Evolutionary conservation across 2,888 invertebrate species (phyloP), one percentile per base, ranked within the genome.

Genomic region (Ganaspis brasiliensis): DNA sequence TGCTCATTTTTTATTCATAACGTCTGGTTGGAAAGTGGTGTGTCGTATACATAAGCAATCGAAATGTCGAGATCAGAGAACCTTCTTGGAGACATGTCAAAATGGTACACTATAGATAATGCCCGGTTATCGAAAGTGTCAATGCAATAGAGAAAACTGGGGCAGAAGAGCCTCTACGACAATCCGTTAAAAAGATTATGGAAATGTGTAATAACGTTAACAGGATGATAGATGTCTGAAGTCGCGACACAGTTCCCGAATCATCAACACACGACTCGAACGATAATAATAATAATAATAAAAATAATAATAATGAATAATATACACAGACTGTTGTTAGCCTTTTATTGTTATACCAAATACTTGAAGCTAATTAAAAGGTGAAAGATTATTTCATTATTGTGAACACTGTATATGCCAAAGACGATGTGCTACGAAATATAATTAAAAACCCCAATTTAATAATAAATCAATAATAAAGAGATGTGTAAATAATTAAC

Each of bases 121-220:
- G 70, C 57, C 67, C 55, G 26, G 75, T 80, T 82, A 79, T 80
- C 79, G 79, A 74, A 79, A 72, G 78, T 74, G 78, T 59, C 74
- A 72, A 72, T 74, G 75, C 74, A 72, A 76, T 73, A 70, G 76
- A 77, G 73, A 82, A 83, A 84, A 83, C 79, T 84, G 81, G 83
- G 78, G 72, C 75, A 78, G 61, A 76, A 73, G 79, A 75, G 79
- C 77, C 76, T 79, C 81, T 75, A 77, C 80, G 82, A 72, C 79
- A 83, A 84, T 84, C 83, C 85, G 82, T 85, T 85, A 83, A 84
- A 83, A 81, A 80, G 83, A 85, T 85, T 85, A 85, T 78, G 79
- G 80, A 84, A 82, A 82, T 82, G 79, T 79, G 67, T 84, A 82
- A 82, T 83, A 83, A 83, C 80, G 73, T 81, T 83, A 85, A 85